Conservation (phyloP, 1,140 invertebrate genomes). For the Drosophila navojoa region DNA sequence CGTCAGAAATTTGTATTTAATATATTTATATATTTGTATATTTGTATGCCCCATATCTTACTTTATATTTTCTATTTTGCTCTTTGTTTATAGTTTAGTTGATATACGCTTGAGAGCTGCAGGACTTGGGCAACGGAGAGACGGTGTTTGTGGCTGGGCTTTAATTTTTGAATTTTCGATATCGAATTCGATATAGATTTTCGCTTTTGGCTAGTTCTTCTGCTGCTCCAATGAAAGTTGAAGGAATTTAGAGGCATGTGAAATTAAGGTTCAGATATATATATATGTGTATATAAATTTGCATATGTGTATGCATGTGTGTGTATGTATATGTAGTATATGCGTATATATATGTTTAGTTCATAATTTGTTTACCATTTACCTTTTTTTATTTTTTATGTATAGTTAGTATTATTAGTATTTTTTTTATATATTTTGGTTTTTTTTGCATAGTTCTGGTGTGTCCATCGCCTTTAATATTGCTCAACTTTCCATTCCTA, state of each 20-base stretch:
- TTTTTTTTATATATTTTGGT: constrained; percentile 1
- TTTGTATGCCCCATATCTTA: constrained; percentile 3
- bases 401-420: constrained; percentile 11
- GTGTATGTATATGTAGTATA: constrained; percentile 57
- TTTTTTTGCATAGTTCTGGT: constrained; percentile 26
- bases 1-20: constrained; percentile 6
- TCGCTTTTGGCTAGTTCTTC: no score
- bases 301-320: constrained; percentile 9
- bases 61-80: no score
- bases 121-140: neutral
- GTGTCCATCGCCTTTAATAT: constrained; percentile 41
- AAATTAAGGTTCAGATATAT: no score
- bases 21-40: constrained; percentile 5
- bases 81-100: neutral
- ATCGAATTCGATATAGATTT: no score
- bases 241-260: no score
- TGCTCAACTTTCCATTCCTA: constrained; percentile 47
- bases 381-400: constrained; percentile 23
- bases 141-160: neutral
- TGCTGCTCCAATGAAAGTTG: neutral
- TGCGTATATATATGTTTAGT: constrained; percentile 55
- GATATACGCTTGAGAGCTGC: neutral
- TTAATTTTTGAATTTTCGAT: no score
- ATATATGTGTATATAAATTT: neutral
- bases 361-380: constrained; percentile 37